A percentile compares a stretch with the other conserved stretches of the same genome.
Conservation (phyloP, 2,797 vertebrate species). For the Phrynocephalus forsythii region DNA sequence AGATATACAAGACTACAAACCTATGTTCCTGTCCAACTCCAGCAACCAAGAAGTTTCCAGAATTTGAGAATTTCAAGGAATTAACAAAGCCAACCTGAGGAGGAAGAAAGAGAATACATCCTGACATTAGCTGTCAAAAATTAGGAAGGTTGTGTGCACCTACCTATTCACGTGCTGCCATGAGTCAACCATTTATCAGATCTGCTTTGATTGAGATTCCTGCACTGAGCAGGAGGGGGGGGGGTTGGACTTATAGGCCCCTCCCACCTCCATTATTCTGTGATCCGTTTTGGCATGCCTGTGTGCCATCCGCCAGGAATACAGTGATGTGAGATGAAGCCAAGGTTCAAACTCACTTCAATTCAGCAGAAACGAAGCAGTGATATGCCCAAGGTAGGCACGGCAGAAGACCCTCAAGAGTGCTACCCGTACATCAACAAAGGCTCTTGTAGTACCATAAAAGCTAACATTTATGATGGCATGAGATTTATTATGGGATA, state of each 20-base stretch:
- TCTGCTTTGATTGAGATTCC: no score
- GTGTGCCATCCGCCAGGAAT: not conserved
- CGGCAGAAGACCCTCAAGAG: not conserved
- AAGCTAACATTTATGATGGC: not conserved
- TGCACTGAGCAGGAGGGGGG: no score
- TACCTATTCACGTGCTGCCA: not conserved
- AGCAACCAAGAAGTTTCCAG: constrained; percentile 91
- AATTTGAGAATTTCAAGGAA: constrained; percentile 91
- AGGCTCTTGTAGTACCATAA: not conserved
- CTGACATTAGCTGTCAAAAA: not conserved
- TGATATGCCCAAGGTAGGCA: no score
- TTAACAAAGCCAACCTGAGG: constrained; percentile 93
- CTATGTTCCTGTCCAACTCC: constrained; percentile 97
- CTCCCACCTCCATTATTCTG: no score
- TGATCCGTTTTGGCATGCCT: not conserved
- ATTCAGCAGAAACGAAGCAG: not conserved
- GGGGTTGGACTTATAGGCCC: no score
- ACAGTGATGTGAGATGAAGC: not conserved
- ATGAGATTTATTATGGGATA: not conserved
- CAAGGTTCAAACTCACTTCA: not conserved
- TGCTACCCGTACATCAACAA: not conserved
- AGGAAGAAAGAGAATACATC: not conserved
- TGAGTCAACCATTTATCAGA: no score
- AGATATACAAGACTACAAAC: constrained; percentile 69
- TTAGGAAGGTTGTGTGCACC: not conserved